Evolutionary conservation across 1,140 invertebrate genomes (phyloP).

Genomic region (Lepidurus couesii): DNA sequence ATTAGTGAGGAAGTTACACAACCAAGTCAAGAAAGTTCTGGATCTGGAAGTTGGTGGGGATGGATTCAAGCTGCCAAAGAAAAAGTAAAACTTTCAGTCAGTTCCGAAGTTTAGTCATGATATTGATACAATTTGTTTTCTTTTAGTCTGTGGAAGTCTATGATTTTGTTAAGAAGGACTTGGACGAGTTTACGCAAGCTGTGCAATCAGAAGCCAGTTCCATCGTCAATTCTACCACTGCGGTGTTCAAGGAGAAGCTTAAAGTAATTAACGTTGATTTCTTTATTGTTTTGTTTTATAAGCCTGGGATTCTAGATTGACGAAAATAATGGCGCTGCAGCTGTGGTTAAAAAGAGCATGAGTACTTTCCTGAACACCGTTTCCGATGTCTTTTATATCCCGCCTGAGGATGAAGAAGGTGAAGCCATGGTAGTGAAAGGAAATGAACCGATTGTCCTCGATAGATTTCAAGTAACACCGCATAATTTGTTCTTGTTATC

Average conservation of each 20-base stretch:
- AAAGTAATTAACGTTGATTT: slow-evolving; percentile 49
- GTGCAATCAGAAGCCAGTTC: slow-evolving; percentile 62
- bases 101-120: slow-evolving; percentile 30
- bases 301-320: slow-evolving; percentile 53
- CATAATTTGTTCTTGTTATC: neutral
- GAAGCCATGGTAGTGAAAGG: slow-evolving; percentile 56
- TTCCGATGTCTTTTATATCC: slow-evolving; percentile 59
- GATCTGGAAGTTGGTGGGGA: slow-evolving; percentile 45
- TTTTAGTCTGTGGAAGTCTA: slow-evolving; percentile 61
- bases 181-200: slow-evolving; percentile 63
- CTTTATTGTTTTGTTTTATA: slow-evolving; percentile 22
- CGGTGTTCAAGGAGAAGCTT: slow-evolving; percentile 60
- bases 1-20: neutral
- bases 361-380: slow-evolving; percentile 56
- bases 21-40: neutral
- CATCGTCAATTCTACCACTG: slow-evolving; percentile 55
- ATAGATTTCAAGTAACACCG: slow-evolving; percentile 52
- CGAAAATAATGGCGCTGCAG: slow-evolving; percentile 59
- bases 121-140: neutral
- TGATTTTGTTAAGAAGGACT: slow-evolving; percentile 67
- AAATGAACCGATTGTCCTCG: slow-evolving; percentile 41
- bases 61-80: slow-evolving; percentile 61
- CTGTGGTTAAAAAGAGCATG: slow-evolving; percentile 62
- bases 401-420: slow-evolving; percentile 62
- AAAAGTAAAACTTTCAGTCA: slow-evolving; percentile 60